Evolutionary conservation across 1,140 invertebrate genomes (phyloP), one percentile per base, ranked within the genome.

Genomic region (Pseudobourletiella spinata): DNA sequence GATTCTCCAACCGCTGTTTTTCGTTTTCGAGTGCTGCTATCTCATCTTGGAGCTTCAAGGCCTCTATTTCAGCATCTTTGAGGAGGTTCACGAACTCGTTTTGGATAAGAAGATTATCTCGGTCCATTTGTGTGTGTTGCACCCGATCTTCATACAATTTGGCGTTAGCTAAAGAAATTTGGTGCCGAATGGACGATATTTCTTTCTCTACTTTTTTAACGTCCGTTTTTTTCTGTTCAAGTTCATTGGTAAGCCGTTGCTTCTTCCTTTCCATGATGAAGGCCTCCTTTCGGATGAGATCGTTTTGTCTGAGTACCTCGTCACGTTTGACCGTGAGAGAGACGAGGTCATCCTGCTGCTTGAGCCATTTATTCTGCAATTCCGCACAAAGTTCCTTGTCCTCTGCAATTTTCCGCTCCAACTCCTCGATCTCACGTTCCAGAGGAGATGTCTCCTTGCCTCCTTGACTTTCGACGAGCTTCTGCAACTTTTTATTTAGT

Each of bases 261-360:
- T 82, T 83, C 62, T 87, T 88, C 67, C 88, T 83, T 32, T 86
- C 83, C 72, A 88, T 81, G 50, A 88, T 82, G 70, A 84, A 80
- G 25, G 86, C 80, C 71, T 89, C 83, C 75, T 87, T 87, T 43
- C 80, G 80, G 11, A 85, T 74, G 20, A 86, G 74, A 71, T 82
- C 82, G 44, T 85, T 79, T 66, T 87, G 81, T 26, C 80, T 76
- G 1, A 86, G 70, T 65, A 86, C 81, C 61, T 78, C 73, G 65
- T 83, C 82, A 69, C 84, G 77, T 65, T 87, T 80, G 61, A 83
- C 74, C 0, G 84, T 81, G 3, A 88, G 73, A 59, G 77, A 77
- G 1, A 88, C 80, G 51, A 86, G 80, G 68, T 84, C 80, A 18
- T 81, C 81, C 73, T 89, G 86, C 64, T 85, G 78, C 43, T 86